Evolutionary conservation across 1,140 invertebrate genomes (phyloP).

Genomic region (Metaphire vulgaris): DNA sequence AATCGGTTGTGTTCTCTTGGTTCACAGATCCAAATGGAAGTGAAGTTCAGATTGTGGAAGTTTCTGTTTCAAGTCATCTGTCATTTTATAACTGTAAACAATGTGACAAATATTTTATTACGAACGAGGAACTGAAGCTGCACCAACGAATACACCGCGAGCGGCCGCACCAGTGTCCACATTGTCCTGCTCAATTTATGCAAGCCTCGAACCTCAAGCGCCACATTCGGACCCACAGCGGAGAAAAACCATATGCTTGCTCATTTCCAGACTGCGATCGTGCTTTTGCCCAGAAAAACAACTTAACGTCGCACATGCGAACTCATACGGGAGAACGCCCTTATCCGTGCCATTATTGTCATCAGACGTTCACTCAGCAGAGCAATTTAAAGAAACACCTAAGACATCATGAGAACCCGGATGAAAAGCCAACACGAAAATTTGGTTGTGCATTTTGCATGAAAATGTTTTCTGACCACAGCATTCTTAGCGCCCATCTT

Average conservation of each 20-base stretch:
- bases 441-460: conserved; percentile 91
- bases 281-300: not conserved
- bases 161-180: not conserved
- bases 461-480: conserved; percentile 96
- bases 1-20: too few relatives aligned
- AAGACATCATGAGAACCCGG: not conserved
- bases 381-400: conserved; percentile 1
- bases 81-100: too few relatives aligned
- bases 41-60: too few relatives aligned
- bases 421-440: conserved; percentile 54
- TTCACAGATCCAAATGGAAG: too few relatives aligned
- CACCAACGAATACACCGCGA: not conserved
- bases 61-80: too few relatives aligned
- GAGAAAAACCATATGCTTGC: conserved; percentile 10
- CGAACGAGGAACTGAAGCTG: not conserved
- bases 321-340: not conserved
- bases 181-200: not conserved
- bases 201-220: not conserved
- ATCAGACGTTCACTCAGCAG: not conserved
- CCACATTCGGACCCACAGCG: conserved; percentile 1
- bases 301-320: conserved; percentile 2
- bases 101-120: not conserved
- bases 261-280: not conserved
- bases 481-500: conserved; percentile 96
- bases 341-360: not conserved